Base-by-base conservation (phyloP, 37 sponge, comb jelly and placozoan genomes). In the Geodia barretti region DNA sequence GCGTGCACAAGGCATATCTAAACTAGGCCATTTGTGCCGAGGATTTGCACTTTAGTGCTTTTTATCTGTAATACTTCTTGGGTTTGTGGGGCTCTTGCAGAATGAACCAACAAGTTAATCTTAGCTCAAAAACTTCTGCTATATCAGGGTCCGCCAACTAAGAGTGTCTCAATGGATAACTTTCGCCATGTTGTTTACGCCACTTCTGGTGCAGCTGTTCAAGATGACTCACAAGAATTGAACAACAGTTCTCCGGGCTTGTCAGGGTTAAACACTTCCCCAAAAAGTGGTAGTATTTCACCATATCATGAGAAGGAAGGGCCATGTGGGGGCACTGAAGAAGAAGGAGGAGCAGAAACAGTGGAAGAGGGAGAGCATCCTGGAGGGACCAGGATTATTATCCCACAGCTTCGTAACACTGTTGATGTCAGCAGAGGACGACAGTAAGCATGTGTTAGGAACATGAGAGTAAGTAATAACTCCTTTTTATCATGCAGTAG, bases 221-320 rank as follows among this genome's bases (percentile, higher is more conserved):
- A 47, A 47, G n/a, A n/a, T n/a, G n/a, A n/a, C n/a, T n/a, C n/a
- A n/a, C n/a, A n/a, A n/a, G 54, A 47, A 14, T 47, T 47, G 14
- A 47, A 17, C 54, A 47, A 47, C 54, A 37, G 54, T n/a, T 59
- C 19, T 1, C 62, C 77, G 29, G 77, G 59, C 59, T 76, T 64
- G 24, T 76, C 77, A 62, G 77, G 77, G 77, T 47, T 76, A 24
- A 76, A 76, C 61, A 62, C 39, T 35, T 11, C 37, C 30, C 34
- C 35, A 2, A 60, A 36, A n/a, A 62, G 34, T 34, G 32, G 60
- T 35, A 76, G 64, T 23, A 5, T 62, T 19, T 14, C 77, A 35
- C 30, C 77, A 9, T 20, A 35, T 34, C 63, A 76, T 19, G 64
- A 76, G 39, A 62, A 62, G 77, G 76, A 42, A 59, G 3, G 29